These are phyloP conservation scores for Pachyramphus minor DNA, from an alignment of 2,113 vertebrate species.

Conservation along the genomic window DNA sequence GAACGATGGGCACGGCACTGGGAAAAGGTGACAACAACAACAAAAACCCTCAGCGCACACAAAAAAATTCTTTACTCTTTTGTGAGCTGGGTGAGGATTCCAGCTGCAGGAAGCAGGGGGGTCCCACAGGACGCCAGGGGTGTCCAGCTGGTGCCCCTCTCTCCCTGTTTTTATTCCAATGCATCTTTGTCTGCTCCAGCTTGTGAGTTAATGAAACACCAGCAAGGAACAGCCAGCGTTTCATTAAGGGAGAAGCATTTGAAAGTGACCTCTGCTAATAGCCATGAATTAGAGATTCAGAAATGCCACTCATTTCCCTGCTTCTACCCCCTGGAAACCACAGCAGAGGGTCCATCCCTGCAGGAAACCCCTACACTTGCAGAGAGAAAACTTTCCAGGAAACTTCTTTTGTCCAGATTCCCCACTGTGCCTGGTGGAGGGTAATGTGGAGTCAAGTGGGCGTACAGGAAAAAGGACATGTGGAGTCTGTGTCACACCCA, in stretches of 20 bases:
- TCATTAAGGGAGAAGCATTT: neutral
- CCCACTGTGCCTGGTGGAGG: neutral
- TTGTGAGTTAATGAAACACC: neutral
- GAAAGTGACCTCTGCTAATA: slow-evolving; percentile 28
- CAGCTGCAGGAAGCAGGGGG: neutral
- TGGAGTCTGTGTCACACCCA: neutral
- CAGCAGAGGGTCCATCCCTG: fast-evolving
- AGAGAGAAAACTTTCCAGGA: neutral
- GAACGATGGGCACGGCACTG: slow-evolving; percentile 32
- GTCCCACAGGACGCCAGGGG: neutral
- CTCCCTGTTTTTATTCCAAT: neutral
- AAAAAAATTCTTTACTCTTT: neutral
- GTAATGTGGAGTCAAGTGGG: fast-evolving
- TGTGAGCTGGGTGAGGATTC: neutral
- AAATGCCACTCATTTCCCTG: neutral
- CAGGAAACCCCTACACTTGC: neutral
- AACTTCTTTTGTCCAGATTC: neutral
- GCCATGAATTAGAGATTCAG: neutral
- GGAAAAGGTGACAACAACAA: slow-evolving; percentile 14
- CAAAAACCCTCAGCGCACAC: neutral
- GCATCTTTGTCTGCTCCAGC: neutral
- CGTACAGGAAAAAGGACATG: neutral
- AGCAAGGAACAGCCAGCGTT: neutral
- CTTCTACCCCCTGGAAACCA: neutral
- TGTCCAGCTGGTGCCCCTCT: neutral